A percentile compares a stretch with the other conserved stretches of the same genome.
Conservation (phyloP, 2,888 invertebrate species). For the Thumatha senex region DNA sequence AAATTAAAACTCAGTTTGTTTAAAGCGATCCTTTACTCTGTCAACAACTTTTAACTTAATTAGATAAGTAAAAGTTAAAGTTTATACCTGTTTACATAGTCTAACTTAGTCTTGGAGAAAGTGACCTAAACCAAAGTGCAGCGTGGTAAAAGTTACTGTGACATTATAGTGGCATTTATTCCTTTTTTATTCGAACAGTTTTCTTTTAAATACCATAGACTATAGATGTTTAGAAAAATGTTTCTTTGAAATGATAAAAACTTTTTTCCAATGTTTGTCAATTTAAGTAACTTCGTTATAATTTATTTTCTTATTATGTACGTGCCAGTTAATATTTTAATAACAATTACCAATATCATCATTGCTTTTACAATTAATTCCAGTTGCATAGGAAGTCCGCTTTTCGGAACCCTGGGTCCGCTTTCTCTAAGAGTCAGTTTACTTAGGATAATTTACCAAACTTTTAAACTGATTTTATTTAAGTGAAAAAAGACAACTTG, state of each 20-base stretch:
- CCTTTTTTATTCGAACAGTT: neutral
- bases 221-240: neutral
- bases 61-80: constrained; percentile 30
- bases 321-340: no score
- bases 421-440: no score
- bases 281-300: no score
- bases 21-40: constrained; percentile 1
- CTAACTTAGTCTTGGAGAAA: constrained; percentile 48
- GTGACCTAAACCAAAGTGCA: constrained; percentile 49
- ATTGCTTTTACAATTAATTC: no score
- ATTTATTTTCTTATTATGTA: no score
- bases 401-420: no score
- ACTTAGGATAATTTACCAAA: no score
- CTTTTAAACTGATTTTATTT: no score
- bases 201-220: neutral
- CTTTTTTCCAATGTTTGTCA: no score
- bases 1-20: neutral
- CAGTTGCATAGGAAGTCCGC: no score
- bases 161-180: constrained; percentile 33
- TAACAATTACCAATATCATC: no score
- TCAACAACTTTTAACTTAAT: constrained; percentile 23
- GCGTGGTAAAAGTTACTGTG: constrained; percentile 47
- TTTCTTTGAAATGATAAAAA: neutral
- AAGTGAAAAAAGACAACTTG: no score
- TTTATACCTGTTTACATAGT: constrained; percentile 38